A percentile compares a stretch with the other conserved stretches of the same genome.
These are phyloP conservation scores for Aplochiton taeniatus DNA, from an alignment of 2,797 vertebrate genomes.

Conservation along the genomic window DNA sequence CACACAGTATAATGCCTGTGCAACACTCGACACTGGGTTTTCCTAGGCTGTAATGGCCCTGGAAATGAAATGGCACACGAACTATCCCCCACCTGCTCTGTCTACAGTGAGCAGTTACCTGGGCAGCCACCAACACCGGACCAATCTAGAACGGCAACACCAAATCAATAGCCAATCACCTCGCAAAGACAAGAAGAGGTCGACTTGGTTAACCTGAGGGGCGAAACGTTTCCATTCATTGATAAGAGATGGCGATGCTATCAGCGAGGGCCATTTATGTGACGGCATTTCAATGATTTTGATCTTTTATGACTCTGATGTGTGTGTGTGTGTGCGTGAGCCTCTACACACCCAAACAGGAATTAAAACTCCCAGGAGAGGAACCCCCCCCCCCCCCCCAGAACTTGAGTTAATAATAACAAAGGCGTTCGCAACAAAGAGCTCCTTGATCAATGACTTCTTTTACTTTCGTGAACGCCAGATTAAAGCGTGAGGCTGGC, in stretches of 20 bases:
- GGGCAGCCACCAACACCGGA: conserved; percentile 6
- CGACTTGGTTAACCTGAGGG: conserved; percentile 46
- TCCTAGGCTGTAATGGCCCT: conserved; percentile 29
- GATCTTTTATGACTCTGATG: not conserved
- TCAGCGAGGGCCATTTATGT: conserved; percentile 2
- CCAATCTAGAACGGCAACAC: conserved; percentile 48
- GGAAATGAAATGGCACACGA: conserved; percentile 41
- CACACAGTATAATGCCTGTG: conserved; percentile 15
- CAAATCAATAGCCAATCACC: conserved; percentile 72
- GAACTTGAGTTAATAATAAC: conserved; percentile 36
- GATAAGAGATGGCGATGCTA: conserved; percentile 29
- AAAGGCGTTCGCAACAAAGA: conserved; percentile 28
- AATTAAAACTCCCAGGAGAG: conserved; percentile 15
- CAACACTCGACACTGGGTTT: conserved; percentile 30
- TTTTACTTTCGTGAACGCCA: conserved; percentile 42
- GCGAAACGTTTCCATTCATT: conserved; percentile 50
- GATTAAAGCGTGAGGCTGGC: conserved; percentile 29
- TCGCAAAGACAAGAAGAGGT: conserved; percentile 37
- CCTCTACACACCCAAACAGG: not conserved
- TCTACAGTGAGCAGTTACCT: conserved; percentile 29
- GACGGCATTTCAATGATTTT: not conserved
- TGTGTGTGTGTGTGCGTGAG: not conserved
- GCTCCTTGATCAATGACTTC: conserved; percentile 49
- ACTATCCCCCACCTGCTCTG: conserved; percentile 27
- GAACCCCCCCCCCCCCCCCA: no score